Evolutionary conservation across 1,140 invertebrate genomes (phyloP).

Genomic region (Medauroidea extradentata): DNA sequence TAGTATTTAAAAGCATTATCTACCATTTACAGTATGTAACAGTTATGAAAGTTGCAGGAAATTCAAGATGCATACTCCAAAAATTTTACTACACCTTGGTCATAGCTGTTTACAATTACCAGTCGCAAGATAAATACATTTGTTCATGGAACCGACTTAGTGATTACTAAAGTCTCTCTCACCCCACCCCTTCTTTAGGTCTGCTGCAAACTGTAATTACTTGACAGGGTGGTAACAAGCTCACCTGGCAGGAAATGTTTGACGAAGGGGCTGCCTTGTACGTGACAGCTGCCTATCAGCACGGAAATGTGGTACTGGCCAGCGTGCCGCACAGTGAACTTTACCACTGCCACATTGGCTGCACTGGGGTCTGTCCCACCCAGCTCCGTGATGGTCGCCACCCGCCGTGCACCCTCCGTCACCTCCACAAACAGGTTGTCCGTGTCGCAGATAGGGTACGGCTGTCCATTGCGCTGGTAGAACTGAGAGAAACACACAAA

Average conservation of each 20-base stretch:
- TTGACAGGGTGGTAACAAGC: slow-evolving; percentile 4
- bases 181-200: too few species aligned
- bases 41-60: too few species aligned
- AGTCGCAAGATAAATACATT: too few species aligned
- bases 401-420: slow-evolving; percentile 73
- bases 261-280: slow-evolving; percentile 61
- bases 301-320: slow-evolving; percentile 84
- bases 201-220: background rate
- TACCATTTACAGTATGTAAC: too few species aligned
- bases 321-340: slow-evolving; percentile 86
- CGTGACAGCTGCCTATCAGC: slow-evolving; percentile 66
- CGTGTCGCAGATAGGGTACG: slow-evolving; percentile 87
- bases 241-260: slow-evolving; percentile 61
- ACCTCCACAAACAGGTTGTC: slow-evolving; percentile 85
- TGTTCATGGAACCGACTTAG: too few species aligned
- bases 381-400: slow-evolving; percentile 77
- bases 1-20: too few species aligned
- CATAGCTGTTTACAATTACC: too few species aligned
- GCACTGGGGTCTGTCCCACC: slow-evolving; percentile 75
- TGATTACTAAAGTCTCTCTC: too few species aligned
- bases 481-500: slow-evolving; percentile 54
- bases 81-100: too few species aligned
- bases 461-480: slow-evolving; percentile 86
- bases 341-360: slow-evolving; percentile 79
- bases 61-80: too few species aligned